Conservation (phyloP, 2,888 invertebrate genomes). For the Mythimna albipuncta region DNA sequence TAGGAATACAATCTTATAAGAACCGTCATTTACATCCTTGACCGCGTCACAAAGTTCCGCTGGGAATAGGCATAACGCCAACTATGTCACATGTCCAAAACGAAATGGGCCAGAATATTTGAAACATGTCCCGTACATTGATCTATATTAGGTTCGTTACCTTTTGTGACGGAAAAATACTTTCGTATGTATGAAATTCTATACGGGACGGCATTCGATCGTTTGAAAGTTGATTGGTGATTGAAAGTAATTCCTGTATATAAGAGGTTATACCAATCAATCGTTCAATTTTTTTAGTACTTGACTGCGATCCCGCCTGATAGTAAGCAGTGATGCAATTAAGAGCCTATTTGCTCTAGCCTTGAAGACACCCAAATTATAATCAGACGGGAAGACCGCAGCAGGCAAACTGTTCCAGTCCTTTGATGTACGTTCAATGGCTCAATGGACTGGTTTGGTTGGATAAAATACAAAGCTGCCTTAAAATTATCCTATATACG, state of each 20-base stretch:
- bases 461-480: no score
- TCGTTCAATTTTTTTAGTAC: no score
- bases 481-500: no score
- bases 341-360: no score
- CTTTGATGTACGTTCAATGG: background rate
- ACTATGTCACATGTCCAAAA: constrained; percentile 57
- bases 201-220: background rate
- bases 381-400: no score
- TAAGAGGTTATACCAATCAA: background rate
- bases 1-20: background rate
- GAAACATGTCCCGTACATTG: constrained; percentile 46
- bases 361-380: no score
- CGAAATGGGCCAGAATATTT: constrained; percentile 38
- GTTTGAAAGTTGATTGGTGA: background rate
- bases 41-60: constrained; percentile 4
- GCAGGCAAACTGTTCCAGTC: no score
- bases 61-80: constrained; percentile 48
- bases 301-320: no score
- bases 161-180: constrained; percentile 17
- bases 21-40: constrained; percentile 6
- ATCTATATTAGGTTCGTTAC: constrained; percentile 52
- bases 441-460: background rate
- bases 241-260: background rate
- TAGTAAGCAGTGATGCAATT: no score
- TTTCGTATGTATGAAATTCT: constrained; percentile 11